These are phyloP conservation scores for Pygoscelis adeliae DNA, from an alignment of 2,113 vertebrate genomes.

Conservation along the genomic window DNA sequence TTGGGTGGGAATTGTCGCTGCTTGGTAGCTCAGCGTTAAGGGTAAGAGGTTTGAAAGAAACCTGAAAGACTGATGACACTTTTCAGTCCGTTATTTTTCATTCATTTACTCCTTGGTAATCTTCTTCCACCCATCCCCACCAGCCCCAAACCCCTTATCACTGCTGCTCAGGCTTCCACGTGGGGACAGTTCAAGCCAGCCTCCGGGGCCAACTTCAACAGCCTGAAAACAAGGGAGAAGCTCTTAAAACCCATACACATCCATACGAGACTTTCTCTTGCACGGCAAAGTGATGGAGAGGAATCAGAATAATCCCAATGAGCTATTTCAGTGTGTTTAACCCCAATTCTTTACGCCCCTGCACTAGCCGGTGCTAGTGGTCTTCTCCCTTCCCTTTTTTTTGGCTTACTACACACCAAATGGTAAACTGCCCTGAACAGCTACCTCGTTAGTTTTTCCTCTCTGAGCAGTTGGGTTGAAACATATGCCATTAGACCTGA, in stretches of 20 bases:
- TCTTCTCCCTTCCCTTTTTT: neutral
- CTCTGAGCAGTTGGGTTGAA: neutral
- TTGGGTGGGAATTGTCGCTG: neutral
- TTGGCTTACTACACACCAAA: neutral
- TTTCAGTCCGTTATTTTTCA: neutral
- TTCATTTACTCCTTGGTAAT: neutral
- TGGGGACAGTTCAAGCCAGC: neutral
- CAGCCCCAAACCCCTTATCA: neutral
- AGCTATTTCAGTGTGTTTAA: neutral
- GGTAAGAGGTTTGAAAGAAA: neutral
- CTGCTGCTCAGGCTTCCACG: neutral
- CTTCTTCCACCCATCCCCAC: neutral
- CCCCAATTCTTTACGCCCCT: neutral
- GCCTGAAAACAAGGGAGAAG: neutral
- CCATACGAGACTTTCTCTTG: neutral
- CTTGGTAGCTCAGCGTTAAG: neutral
- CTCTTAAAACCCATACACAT: neutral
- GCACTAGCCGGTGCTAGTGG: too few species aligned
- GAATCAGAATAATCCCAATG: neutral
- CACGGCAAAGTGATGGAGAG: neutral
- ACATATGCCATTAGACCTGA: constrained; percentile 28
- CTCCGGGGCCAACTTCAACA: neutral
- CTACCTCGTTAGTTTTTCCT: neutral
- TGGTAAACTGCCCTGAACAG: neutral
- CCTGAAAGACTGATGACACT: neutral